These are phyloP conservation scores for Lysandra bellargus DNA, from an alignment of 2,888 invertebrate species.

Conservation along the genomic window DNA sequence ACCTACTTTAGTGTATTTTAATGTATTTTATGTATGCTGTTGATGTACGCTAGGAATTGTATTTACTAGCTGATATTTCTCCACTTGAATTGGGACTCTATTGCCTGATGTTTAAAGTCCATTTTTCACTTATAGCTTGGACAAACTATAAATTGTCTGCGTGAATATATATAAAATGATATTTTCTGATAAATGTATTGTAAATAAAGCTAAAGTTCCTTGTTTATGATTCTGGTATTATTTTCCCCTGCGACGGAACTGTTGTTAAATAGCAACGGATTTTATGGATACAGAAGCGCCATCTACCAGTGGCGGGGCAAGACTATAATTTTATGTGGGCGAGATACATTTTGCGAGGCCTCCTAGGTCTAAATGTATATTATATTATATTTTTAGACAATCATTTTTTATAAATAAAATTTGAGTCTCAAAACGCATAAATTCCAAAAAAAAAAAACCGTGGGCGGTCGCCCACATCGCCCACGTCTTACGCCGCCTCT, in stretches of 20 bases:
- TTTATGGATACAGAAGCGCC: too few relatives aligned
- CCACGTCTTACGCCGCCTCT: too few relatives aligned
- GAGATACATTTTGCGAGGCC: too few relatives aligned
- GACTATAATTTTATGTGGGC: too few relatives aligned
- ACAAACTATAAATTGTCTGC: constrained; percentile 36
- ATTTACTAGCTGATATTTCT: constrained; percentile 10
- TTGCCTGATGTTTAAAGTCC: constrained; percentile 1
- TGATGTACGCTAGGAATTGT: constrained; percentile 18
- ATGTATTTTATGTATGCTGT: constrained; percentile 19
- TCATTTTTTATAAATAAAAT: too few relatives aligned
- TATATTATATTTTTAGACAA: too few relatives aligned
- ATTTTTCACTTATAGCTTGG: constrained; percentile 25
- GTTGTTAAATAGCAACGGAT: background rate
- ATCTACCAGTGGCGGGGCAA: too few relatives aligned
- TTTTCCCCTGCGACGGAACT: constrained; percentile 32
- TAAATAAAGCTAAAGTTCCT: constrained; percentile 80
- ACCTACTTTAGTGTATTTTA: background rate
- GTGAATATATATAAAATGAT: constrained; percentile 55
- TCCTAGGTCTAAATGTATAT: too few relatives aligned
- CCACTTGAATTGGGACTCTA: constrained; percentile 9
- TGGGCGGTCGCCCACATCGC: too few relatives aligned
- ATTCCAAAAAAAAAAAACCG: too few relatives aligned
- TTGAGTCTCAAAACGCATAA: too few relatives aligned
- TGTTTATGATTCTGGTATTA: constrained; percentile 56
- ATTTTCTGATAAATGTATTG: constrained; percentile 77